A percentile compares a stretch with the other conserved stretches of the same genome.
Evolutionary conservation across 2,113 vertebrate genomes (phyloP).

Genomic region (Arizona elegans): DNA sequence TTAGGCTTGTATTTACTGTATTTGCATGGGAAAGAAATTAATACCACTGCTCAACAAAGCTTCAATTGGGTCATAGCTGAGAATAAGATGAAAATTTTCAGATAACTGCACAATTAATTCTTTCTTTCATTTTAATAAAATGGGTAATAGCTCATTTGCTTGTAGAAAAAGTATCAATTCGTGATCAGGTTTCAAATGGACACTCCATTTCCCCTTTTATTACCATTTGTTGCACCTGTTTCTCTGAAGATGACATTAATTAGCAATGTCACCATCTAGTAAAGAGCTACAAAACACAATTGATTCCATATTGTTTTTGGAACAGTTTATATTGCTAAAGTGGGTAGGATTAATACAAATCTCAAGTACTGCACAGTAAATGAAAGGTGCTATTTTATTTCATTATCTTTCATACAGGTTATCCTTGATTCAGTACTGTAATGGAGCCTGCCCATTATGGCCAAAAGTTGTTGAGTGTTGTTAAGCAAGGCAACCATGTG

Average conservation of each 20-base stretch:
- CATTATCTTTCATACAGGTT: not conserved
- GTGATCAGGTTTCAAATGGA: slow-evolving; percentile 32
- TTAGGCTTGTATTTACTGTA: slow-evolving; percentile 47
- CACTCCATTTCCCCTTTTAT: slow-evolving; percentile 16
- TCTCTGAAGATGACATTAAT: not conserved
- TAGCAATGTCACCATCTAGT: not conserved
- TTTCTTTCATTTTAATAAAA: slow-evolving; percentile 58
- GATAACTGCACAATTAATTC: slow-evolving; percentile 62
- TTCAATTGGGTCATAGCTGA: slow-evolving; percentile 58
- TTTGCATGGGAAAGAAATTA: slow-evolving; percentile 41
- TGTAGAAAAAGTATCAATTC: slow-evolving; percentile 38
- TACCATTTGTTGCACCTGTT: not conserved
- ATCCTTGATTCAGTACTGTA: not conserved
- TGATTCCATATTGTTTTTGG: not conserved
- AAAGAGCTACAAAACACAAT: not conserved
- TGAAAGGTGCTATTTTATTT: not conserved
- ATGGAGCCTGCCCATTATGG: not conserved
- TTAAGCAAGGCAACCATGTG: no score
- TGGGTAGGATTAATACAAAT: not conserved
- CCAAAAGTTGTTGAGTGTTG: no score
- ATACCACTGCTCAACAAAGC: slow-evolving; percentile 44
- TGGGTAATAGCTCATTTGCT: slow-evolving; percentile 49
- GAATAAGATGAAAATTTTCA: slow-evolving; percentile 57
- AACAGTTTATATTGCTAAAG: not conserved
- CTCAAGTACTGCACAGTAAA: not conserved